Evolutionary conservation across 2,797 vertebrate genomes (phyloP), one percentile per base, ranked within the genome.

Genomic region (Brachyalestes nurse): DNA sequence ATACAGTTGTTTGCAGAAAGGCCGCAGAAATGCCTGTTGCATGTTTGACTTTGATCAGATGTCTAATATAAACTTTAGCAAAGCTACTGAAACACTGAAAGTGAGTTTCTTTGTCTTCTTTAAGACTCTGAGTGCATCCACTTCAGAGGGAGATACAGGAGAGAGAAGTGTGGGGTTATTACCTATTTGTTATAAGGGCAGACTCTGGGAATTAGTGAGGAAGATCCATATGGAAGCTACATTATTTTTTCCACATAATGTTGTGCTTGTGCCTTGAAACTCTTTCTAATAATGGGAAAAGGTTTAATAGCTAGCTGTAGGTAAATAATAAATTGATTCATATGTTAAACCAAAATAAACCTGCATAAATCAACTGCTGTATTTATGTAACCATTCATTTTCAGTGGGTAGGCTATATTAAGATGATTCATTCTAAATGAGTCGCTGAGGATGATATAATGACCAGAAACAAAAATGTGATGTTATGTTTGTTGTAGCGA

Each of bases 361-460:
- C 21, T 5, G 58, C 0, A 64, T 60, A 7, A 60, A 5, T 14
- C 6, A 38, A 19, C 14, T 17, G 14, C 61, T 64, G 28, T 38
- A 28, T 16, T 64, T 19, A 64, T 76, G 55, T 79, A 83, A 83
- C 34, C 2, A 51, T 75, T 55, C 75, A 82, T 62, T 51, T 75
- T 78, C 47, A 83, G 78, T 45, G 17, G 34, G n/a, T 6, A 53
- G 28, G 55, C 23, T 38, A 38, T 19, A 71, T 79, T 9, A 45
- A 60, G 55, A 79, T 17, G n/a, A 58, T n/a, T 6, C 40, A 58
- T 21, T 65, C 78, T 25, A 76, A 58, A 79, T 66, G 38, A 71
- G 77, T 23, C 34, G 38, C 67, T 75, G 16, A 75, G 14, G 40
- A 25, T 10, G n/a, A 75, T 75, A 79, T 71, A 79, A 83, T 57